Base-by-base conservation (phyloP, 2,113 vertebrate genomes). In the Muscicapa adusta region DNA sequence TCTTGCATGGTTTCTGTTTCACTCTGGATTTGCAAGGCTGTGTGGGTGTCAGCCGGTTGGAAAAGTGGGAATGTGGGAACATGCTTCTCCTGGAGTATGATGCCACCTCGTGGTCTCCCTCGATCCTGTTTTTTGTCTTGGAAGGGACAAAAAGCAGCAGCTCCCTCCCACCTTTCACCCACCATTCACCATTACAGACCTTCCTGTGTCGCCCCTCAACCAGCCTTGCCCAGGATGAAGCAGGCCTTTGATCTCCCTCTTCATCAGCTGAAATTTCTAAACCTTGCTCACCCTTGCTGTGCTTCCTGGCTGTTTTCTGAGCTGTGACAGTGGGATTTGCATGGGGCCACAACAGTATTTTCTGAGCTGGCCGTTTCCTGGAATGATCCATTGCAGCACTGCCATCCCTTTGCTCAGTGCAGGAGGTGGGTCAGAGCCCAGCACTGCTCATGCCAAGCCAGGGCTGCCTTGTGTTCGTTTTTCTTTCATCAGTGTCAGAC, bases 51-150 rank as follows among this genome's bases (percentile, higher is more conserved):
- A n/a, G 86, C 2, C 0, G 2, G 8, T 5, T 1, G 10, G 50
- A 62, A 36, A n/a, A 53, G 50, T 3, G 10, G 57, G 53, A 40
- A 48, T 48, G 36, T 1, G 0, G 58, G 14, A 57, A 6, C 58
- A 29, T 70, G 58, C 63, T 94, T 93, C 56, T 80, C 26, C 38
- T 73, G 82, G 91, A 38, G 88, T 88, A 50, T 95, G 85, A 84
- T 96, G 96, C 96, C 96, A 92, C 96, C 96, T 96, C 14, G 96
- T 8, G 96, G 95, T 73, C 82, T 94, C 29, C 12, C n/a, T 85
- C 6, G 3, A 5, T 85, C 42, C 72, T 90, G 20, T 2, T 45
- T 85, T 72, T 72, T 83, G 25, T 65, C 47, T 38, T 51, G 54
- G 25, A 68, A 91, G 29, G 51, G 54, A 43, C 63, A 57, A 61